phyloP scores from a whole-genome alignment of 2,888 invertebrate species.

The Lamproptera curius region DNA sequence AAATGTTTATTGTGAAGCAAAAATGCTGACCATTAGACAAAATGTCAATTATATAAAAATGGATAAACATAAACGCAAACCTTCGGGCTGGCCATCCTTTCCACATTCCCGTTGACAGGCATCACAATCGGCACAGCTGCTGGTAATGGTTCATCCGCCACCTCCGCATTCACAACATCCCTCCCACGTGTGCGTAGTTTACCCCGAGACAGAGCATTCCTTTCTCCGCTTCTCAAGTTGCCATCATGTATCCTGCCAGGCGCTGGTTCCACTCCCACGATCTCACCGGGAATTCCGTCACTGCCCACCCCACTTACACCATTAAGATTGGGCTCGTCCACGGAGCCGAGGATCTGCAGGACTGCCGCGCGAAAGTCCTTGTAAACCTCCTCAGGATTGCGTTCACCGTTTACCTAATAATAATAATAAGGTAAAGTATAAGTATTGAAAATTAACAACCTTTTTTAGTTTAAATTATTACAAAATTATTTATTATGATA shows the following conservation, averaged over 20 bases:
- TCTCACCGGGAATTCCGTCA: slow-evolving; percentile 79
- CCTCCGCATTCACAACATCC: slow-evolving; percentile 8
- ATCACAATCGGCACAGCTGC: slow-evolving; percentile 19
- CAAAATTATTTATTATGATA: too few relatives aligned
- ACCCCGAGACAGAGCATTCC: not conserved
- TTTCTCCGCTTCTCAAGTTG: not conserved
- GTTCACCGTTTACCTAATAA: slow-evolving; percentile 89
- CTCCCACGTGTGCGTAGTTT: not conserved
- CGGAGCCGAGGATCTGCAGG: slow-evolving; percentile 84
- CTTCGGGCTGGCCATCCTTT: slow-evolving; percentile 46
- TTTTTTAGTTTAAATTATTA: too few relatives aligned
- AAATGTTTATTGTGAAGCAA: too few relatives aligned
- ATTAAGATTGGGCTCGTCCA: slow-evolving; percentile 82
- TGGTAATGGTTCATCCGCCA: slow-evolving; percentile 21
- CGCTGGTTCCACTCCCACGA: slow-evolving; percentile 79
- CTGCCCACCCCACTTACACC: slow-evolving; percentile 77
- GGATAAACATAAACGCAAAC: too few relatives aligned
- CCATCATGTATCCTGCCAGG: slow-evolving; percentile 35
- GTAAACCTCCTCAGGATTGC: slow-evolving; percentile 92
- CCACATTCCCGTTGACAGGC: slow-evolving; percentile 33
- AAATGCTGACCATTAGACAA: too few relatives aligned
- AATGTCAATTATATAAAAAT: too few relatives aligned
- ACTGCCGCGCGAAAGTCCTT: slow-evolving; percentile 89
- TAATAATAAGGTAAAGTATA: too few relatives aligned
- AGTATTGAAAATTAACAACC: too few relatives aligned